Conservation (phyloP, 2,888 invertebrate species). For the Epirrita christyi region DNA sequence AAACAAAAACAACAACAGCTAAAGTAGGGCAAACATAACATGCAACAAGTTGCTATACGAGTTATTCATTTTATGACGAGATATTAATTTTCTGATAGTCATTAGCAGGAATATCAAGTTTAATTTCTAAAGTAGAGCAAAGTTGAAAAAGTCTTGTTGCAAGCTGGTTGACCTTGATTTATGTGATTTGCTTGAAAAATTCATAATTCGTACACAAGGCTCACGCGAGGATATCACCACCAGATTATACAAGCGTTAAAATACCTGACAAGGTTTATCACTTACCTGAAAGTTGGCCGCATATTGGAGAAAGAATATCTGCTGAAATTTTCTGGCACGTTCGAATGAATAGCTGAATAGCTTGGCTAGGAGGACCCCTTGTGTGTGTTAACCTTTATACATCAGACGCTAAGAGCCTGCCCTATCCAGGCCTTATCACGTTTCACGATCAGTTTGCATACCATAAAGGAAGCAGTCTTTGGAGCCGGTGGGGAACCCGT, state of each 20-base stretch:
- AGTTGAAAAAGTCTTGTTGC: neutral
- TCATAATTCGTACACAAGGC: conserved; percentile 6
- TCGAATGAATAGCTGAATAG: no score
- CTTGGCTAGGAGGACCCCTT: no score
- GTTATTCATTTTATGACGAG: neutral
- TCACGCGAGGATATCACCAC: no score
- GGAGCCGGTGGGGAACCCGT: conserved; percentile 84
- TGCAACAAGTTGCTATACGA: neutral
- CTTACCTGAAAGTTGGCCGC: no score
- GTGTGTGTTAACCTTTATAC: no score
- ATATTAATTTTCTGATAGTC: neutral
- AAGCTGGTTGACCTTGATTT: neutral
- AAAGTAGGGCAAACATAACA: neutral
- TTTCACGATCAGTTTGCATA: conserved; percentile 64
- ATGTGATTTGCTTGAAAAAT: neutral
- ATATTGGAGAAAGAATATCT: no score
- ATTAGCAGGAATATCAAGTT: neutral
- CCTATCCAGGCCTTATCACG: conserved; percentile 35
- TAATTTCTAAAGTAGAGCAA: neutral
- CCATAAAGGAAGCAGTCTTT: conserved; percentile 87
- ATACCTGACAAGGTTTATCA: no score
- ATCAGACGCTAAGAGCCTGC: no score
- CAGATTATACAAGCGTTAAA: no score
- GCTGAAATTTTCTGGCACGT: no score
- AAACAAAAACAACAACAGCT: neutral